Conservation (phyloP, 2,113 vertebrate genomes). For the Myotis brandtii region DNA sequence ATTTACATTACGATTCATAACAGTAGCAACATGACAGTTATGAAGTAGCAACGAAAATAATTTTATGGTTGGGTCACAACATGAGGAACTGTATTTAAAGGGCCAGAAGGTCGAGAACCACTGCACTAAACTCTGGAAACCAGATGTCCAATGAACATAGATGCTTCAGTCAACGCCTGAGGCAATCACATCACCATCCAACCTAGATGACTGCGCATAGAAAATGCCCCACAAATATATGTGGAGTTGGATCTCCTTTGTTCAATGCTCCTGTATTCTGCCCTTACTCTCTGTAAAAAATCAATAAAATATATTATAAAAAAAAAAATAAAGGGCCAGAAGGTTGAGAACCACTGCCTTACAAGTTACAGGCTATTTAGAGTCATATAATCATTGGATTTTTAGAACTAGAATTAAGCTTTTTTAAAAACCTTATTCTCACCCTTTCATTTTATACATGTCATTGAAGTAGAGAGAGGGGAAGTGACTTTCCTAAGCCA, state of each 20-base stretch:
- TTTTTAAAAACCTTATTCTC: not conserved
- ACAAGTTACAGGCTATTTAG: not conserved
- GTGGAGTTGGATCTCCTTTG: not conserved
- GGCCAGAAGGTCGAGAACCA: too few relatives aligned
- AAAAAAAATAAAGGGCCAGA: too few relatives aligned
- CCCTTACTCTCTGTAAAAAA: too few relatives aligned
- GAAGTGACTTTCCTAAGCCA: not conserved
- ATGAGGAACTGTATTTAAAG: too few relatives aligned
- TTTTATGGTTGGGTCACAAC: too few relatives aligned
- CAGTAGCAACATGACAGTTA: too few relatives aligned
- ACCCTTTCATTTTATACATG: not conserved
- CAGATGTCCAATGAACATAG: too few relatives aligned
- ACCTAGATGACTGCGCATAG: not conserved
- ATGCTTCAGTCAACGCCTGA: too few relatives aligned
- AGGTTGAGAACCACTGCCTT: not conserved
- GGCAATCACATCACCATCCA: not conserved
- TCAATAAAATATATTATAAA: too few relatives aligned
- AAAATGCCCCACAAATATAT: not conserved
- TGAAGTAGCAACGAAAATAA: too few relatives aligned
- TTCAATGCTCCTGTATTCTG: not conserved
- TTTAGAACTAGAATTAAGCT: not conserved
- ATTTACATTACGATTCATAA: too few relatives aligned
- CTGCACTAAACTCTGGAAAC: too few relatives aligned
- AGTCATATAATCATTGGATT: not conserved
- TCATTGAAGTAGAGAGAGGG: not conserved